Evolutionary conservation across 2,113 vertebrate species (phyloP), one percentile per base, ranked within the genome.

Genomic region (Eubucco bourcierii): DNA sequence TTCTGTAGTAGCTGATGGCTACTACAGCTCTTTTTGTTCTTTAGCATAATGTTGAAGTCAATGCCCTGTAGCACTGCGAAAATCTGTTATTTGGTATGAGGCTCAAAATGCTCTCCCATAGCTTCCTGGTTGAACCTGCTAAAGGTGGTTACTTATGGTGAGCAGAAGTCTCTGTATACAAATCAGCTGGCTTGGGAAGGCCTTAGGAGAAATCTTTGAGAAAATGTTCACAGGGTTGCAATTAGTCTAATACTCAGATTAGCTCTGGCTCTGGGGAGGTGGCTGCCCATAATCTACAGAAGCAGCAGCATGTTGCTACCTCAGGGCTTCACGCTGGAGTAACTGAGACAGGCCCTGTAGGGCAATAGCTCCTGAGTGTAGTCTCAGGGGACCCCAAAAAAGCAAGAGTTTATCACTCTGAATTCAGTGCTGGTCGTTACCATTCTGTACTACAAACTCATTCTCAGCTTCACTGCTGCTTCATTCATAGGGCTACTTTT

Each of bases 241-340:
- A 90, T 91, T 91, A 85, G 39, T 67, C 72, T 65, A 74, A 74
- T 23, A 34, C 39, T n/a, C 53, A 85, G 76, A 58, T 80, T 70
- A 78, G 58, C 60, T 68, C 66, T 80, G 72, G 27, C 52, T 56
- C 59, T 80, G 59, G n/a, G 33, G 46, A 90, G 24, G 50, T 81
- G 63, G 15, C 61, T 81, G 27, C 80, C 77, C 80, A 41, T 71
- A 80, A 90, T 17, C 56, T 4, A 2, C 47, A 61, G 76, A 87
- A 37, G 39, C 39, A 84, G 59, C 59, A 87, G 52, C 27, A 34
- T 0, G 0, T 61, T 63, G 5, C 18, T 93, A 15, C 80, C 65
- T 74, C 34, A 18, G 80, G 86, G 60, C 39, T 93, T 80, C 39
- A 24, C 0, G 0, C 28, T 68, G 37, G 46, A 72, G 53, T 28